Evolutionary conservation across 2,797 vertebrate species (phyloP).

Genomic region (Rhodeus uyekii): DNA sequence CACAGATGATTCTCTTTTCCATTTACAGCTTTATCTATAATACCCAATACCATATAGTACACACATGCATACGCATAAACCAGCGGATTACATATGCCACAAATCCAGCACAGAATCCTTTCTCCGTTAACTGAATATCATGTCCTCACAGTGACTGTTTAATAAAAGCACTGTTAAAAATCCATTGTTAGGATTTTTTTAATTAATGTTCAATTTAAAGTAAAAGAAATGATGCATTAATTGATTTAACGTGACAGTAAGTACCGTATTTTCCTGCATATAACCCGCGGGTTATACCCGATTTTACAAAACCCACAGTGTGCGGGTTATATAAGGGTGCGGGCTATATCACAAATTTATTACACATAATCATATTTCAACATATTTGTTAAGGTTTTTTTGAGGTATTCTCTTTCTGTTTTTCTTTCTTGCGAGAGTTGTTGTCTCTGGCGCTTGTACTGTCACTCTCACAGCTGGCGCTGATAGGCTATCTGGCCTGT

Average conservation of each 20-base stretch:
- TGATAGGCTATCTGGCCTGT: too few relatives aligned
- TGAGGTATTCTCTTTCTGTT: too few relatives aligned
- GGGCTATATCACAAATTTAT: too few relatives aligned
- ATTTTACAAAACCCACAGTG: too few relatives aligned
- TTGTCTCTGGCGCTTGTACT: too few relatives aligned
- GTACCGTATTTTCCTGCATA: too few relatives aligned
- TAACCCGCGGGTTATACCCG: too few relatives aligned
- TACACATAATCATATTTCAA: too few relatives aligned
- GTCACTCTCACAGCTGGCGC: too few relatives aligned
- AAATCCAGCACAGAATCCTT: conserved; percentile 14
- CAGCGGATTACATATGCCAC: conserved; percentile 32
- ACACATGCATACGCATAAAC: conserved; percentile 9
- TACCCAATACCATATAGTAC: conserved; percentile 32
- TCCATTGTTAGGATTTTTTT: not conserved
- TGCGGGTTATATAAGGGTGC: too few relatives aligned
- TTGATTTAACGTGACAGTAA: not conserved
- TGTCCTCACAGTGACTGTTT: not conserved
- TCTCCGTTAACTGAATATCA: not conserved
- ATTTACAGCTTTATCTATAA: conserved; percentile 35
- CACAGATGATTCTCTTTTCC: conserved; percentile 19
- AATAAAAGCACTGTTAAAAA: not conserved
- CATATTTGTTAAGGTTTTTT: too few relatives aligned
- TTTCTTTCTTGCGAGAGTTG: too few relatives aligned
- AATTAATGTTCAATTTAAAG: not conserved
- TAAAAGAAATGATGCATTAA: not conserved